Base-by-base conservation (phyloP, 2,113 vertebrate genomes). In the Pygoscelis antarcticus region DNA sequence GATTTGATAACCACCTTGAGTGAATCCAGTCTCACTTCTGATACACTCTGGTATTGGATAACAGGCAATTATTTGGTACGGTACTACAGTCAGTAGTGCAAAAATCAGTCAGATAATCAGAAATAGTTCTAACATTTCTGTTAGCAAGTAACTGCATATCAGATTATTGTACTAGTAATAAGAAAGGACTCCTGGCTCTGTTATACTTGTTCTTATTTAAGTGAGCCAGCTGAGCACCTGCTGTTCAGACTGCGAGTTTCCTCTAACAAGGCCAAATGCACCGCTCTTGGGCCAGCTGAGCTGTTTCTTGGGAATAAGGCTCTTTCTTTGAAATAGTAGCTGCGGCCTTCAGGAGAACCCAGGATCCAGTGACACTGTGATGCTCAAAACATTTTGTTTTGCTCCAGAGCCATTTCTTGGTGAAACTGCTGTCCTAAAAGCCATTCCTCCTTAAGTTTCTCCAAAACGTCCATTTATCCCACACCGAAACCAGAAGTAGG, bases 341-440 rank as follows among this genome's bases (percentile, higher is more conserved):
- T 70, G 16, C 2, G 5, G 14, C 42, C 61, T 91, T 71, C 44
- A 76, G 40, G 38, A 83, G 44, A 78, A 78, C 15, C 3, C 52
- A 52, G 51, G 42, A 51, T 13, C 25, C 1, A 0, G 34, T 29
- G 25, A 44, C 3, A 9, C 12, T 52, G 4, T 4, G 27, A 29
- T 32, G 11, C 54, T 66, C 38, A 47, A 80, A 86, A 60, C 7
- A 38, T 44, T 54, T 11, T 36, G 9, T 65, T 89, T 87, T 84
- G 34, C 44, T 75, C 23, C 71, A 85, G 27, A 61, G 23, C 26
- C 2, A 6, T 52, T 93, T 89, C 36, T 64, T 61, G 44, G 20
- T 68, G n/a, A 84, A 81, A 19, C 16, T 54, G 44, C 55, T 83
- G 14, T 57, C 46, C 71, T 77, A 61, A 83, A 92, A 88, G 30